phyloP scores from a whole-genome alignment of 2,888 invertebrate genomes.

The Tetanocera ferruginea region DNA sequence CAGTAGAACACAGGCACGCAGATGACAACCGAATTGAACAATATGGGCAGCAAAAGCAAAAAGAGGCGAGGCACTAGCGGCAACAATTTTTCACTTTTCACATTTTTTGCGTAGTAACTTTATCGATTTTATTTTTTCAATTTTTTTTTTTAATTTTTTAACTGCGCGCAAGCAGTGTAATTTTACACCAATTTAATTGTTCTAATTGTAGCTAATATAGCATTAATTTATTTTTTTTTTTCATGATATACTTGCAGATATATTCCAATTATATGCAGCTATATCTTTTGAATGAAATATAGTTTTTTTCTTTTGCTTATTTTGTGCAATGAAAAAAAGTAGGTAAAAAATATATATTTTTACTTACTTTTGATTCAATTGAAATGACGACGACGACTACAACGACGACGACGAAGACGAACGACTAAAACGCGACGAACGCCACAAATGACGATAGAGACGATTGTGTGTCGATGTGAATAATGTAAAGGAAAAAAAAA shows the following conservation, averaged over 20 bases:
- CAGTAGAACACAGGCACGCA: slow-evolving; percentile 10
- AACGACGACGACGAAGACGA: slow-evolving; percentile 64
- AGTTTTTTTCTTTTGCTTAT: background rate
- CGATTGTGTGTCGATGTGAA: slow-evolving; percentile 31
- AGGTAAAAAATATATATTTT: slow-evolving; percentile 55
- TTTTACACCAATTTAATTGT: slow-evolving; percentile 13
- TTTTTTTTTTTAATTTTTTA: slow-evolving; percentile 30
- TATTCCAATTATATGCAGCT: background rate
- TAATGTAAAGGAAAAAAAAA: background rate
- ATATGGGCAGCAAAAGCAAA: background rate
- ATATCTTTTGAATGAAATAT: background rate
- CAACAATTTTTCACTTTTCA: slow-evolving; percentile 32
- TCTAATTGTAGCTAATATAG: background rate
- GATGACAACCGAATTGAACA: slow-evolving; percentile 26
- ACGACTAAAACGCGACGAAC: slow-evolving; percentile 63
- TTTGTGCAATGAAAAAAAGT: slow-evolving; percentile 44
- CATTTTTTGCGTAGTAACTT: slow-evolving; percentile 67
- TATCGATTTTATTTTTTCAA: slow-evolving; percentile 59
- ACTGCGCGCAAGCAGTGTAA: slow-evolving; percentile 25
- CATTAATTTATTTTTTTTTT: background rate
- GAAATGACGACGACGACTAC: slow-evolving; percentile 68
- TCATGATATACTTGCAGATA: background rate
- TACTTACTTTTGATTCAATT: slow-evolving; percentile 68
- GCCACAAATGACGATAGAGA: slow-evolving; percentile 44
- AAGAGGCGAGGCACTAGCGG: slow-evolving; percentile 29